Conservation (phyloP, 2,113 vertebrate species). For the Micronisus gabar region DNA sequence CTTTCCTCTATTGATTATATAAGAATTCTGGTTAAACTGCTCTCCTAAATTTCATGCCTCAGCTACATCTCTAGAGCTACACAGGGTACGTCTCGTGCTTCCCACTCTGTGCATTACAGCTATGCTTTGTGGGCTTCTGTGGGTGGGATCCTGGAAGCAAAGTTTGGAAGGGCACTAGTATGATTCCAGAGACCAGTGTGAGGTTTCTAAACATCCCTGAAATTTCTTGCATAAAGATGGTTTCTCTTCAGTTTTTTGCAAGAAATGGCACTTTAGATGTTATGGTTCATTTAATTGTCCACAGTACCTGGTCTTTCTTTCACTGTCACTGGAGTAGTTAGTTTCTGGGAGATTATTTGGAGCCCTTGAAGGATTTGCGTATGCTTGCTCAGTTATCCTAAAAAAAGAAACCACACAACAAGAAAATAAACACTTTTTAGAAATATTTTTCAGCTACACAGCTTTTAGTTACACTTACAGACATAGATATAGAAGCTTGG, state of each 20-base stretch:
- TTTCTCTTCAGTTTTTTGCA: neutral
- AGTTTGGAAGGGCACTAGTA: neutral
- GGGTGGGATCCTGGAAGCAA: neutral
- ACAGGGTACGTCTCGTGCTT: neutral
- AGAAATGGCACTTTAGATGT: neutral
- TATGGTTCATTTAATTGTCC: neutral
- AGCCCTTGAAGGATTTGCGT: neutral
- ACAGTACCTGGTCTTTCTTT: constrained; percentile 49
- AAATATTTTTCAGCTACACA: neutral
- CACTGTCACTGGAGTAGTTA: neutral
- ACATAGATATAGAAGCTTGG: neutral
- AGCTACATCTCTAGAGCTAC: neutral
- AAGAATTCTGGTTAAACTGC: neutral
- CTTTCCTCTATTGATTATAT: neutral
- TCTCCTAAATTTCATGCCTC: neutral
- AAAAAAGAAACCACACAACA: neutral
- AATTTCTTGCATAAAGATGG: neutral
- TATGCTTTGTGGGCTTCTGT: neutral
- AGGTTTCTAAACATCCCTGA: neutral
- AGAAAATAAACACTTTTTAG: neutral
- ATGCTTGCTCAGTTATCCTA: constrained; percentile 23
- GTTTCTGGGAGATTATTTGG: neutral
- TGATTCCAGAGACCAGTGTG: neutral
- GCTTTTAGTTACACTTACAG: neutral
- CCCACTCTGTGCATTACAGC: neutral